Percentiles rank a stretch among this genome's conserved stretches.
phyloP scores from a whole-genome alignment of 1,140 invertebrate genomes.

The Macrostomum lignano region DNA sequence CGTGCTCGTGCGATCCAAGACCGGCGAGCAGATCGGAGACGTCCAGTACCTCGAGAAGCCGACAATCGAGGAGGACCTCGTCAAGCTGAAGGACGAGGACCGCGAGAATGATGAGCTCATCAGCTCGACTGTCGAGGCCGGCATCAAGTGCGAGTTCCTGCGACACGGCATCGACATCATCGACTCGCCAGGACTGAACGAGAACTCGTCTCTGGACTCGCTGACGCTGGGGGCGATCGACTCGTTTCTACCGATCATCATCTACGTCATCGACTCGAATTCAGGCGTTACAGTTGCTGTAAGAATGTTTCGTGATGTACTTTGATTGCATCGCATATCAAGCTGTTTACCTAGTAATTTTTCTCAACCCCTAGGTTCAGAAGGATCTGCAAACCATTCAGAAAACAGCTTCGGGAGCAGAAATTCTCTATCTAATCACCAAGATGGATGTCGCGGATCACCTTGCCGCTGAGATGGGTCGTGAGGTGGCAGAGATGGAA shows the following conservation, averaged over 20 bases:
- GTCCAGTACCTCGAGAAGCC: not conserved
- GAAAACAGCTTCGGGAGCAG: not conserved
- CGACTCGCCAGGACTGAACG: conserved; percentile 6
- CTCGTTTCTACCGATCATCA: conserved; percentile 1
- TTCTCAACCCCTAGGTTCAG: not conserved
- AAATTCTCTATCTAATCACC: not conserved
- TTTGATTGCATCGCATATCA: not conserved
- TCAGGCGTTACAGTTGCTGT: not conserved
- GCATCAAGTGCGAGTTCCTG: conserved; percentile 5
- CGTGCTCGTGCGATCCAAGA: not conserved
- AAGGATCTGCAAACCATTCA: not conserved
- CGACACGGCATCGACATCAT: conserved; percentile 4
- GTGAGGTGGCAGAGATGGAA: no score
- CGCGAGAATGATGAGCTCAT: not conserved
- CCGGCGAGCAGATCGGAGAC: not conserved
- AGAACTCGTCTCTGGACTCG: conserved; percentile 3
- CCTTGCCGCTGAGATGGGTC: no score
- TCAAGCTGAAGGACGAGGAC: not conserved
- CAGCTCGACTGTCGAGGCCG: conserved; percentile 1
- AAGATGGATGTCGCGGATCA: not conserved
- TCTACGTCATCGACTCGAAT: conserved; percentile 6
- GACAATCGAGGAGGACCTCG: not conserved
- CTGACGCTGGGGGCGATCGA: not conserved
- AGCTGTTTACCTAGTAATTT: not conserved
- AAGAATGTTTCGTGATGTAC: conserved; percentile 3